Base-by-base conservation (phyloP, 2,888 invertebrate species). In the Flexamia atlantica region DNA sequence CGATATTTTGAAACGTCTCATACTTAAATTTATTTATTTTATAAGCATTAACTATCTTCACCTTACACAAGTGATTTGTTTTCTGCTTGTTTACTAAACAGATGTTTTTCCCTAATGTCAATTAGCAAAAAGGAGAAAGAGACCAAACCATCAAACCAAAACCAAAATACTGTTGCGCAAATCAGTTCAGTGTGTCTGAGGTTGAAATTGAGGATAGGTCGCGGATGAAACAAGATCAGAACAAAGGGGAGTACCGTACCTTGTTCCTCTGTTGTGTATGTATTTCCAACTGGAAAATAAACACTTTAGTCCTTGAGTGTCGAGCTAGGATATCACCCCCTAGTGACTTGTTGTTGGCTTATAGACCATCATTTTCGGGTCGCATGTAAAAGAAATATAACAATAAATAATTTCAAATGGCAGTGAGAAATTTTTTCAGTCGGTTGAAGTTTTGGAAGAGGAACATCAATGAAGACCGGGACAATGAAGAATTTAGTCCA, bases 371-470 rank as follows among this genome's bases (percentile, higher is more conserved):
- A 53, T 53, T 53, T 53, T 64, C 23, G 30, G 32, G 14, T 2
- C 17, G 57, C 9, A 57, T 57, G 57, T 23, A 23, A 57, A 57
- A 57, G 23, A 2, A 57, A 57, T 57, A 23, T 23, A 23, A 57
- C 20, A 57, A 12, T 0, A 57, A 7, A 50, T 14, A 17, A 68
- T 68, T 14, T 32, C n/a, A 60, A 40, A 81, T 81, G 81, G 60
- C 81, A 28, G n/a, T 42, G 12, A 64, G 32, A 40, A 68, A 25
- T 42, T 42, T 81, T 68, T 46, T 81, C 12, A 81, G 42, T 81
- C 81, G 81, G 20, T 28, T 81, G 20, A 81, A 81, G 28, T 83
- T 83, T 83, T 83, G 83, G 83, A 83, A 83, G 17, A 79, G 68
- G 14, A 60, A 28, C 42, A 25, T 42, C 9, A 42, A 76, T 40